Evolutionary conservation across 1,140 invertebrate species (phyloP).

Genomic region (Adelges cooleyi): DNA sequence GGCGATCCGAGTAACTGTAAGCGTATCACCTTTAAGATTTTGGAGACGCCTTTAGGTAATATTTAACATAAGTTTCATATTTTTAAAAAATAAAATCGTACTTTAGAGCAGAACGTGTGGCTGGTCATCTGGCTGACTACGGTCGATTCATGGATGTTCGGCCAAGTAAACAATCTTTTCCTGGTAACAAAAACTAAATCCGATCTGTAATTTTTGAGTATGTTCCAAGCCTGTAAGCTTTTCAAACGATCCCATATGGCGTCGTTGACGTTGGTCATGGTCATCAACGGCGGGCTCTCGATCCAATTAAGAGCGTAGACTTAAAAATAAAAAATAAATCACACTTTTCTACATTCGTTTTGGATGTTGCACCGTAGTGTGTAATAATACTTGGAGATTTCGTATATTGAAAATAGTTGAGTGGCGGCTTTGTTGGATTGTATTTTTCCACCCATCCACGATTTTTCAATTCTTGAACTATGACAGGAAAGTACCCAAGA

Average conservation of each 20-base stretch:
- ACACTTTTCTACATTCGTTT: too few species aligned
- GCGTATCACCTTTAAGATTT: too few species aligned
- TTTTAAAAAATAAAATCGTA: slow-evolving; percentile 8
- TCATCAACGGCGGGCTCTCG: not conserved
- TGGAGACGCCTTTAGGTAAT: too few species aligned
- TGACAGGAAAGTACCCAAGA: slow-evolving; percentile 32
- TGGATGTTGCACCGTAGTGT: too few species aligned
- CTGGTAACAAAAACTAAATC: slow-evolving; percentile 5
- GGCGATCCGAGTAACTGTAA: too few species aligned
- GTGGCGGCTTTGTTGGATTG: slow-evolving; percentile 24
- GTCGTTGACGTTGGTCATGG: not conserved
- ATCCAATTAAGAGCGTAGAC: not conserved
- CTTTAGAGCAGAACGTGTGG: not conserved
- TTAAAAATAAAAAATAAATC: not conserved
- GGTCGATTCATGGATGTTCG: not conserved
- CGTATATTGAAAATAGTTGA: not conserved
- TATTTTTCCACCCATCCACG: slow-evolving; percentile 34
- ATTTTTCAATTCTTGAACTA: slow-evolving; percentile 31
- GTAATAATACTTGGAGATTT: slow-evolving; percentile 2
- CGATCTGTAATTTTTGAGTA: not conserved
- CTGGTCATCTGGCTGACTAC: not conserved
- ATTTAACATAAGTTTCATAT: too few species aligned
- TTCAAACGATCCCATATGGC: not conserved
- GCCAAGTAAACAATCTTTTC: not conserved
- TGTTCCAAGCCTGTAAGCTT: not conserved